Percentiles rank a stretch among this genome's conserved stretches.
Conservation (phyloP, 2,113 vertebrate genomes). For the Rhizomys pruinosus region DNA sequence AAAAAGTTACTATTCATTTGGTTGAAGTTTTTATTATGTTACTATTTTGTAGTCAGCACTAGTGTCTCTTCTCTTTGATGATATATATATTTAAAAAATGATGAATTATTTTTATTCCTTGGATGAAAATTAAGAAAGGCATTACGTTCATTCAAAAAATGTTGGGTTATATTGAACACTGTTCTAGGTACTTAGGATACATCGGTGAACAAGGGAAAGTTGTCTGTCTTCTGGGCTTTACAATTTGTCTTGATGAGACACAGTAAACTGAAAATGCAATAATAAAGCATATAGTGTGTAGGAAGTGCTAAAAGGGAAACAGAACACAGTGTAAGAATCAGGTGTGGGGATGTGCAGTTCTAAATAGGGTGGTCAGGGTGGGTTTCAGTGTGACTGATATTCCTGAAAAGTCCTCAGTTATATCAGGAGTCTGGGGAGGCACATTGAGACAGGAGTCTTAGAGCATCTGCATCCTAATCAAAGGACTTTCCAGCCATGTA, state of each 20-base stretch:
- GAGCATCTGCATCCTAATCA: not conserved
- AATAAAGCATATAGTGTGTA: not conserved
- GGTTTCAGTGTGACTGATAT: not conserved
- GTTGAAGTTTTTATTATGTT: slow-evolving; percentile 24
- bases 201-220: not conserved
- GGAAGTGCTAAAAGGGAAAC: not conserved
- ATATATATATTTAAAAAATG: slow-evolving; percentile 46
- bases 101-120: not conserved
- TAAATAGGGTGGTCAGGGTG: not conserved
- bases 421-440: not conserved
- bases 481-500: not conserved
- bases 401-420: not conserved
- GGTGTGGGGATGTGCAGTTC: not conserved
- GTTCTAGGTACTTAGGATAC: not conserved
- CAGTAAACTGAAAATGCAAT: not conserved
- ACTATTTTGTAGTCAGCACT: slow-evolving; percentile 2
- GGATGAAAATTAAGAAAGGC: slow-evolving; percentile 30
- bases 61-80: slow-evolving; percentile 31
- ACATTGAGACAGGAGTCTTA: not conserved
- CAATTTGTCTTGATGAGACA: not conserved
- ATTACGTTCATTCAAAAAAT: slow-evolving; percentile 15
- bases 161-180: not conserved
- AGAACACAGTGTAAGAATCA: not conserved
- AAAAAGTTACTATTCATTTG: slow-evolving; percentile 49
- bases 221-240: not conserved